A percentile compares a stretch with the other conserved stretches of the same genome.
Conservation (phyloP, 2,113 vertebrate genomes). For the Ibidorhyncha struthersii region DNA sequence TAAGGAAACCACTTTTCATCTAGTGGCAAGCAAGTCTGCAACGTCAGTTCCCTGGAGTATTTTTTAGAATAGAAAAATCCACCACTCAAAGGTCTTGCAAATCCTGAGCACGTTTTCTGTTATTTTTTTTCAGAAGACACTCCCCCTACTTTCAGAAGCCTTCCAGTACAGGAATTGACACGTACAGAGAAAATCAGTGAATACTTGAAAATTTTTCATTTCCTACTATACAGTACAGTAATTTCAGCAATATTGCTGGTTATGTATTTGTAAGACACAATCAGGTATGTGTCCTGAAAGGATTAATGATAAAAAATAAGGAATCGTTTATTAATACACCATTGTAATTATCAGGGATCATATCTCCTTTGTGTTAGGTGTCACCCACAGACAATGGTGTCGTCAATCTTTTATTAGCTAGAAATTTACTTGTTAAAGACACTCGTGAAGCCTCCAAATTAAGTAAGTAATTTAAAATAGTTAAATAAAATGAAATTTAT, state of each 20-base stretch:
- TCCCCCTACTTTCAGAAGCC: background rate
- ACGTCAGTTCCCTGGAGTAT: background rate
- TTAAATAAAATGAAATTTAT: background rate
- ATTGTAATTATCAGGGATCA: background rate
- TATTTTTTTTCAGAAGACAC: background rate
- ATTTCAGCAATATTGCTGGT: background rate
- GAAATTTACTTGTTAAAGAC: constrained; percentile 13
- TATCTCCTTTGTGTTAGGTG: background rate
- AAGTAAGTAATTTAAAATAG: background rate
- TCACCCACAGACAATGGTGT: background rate
- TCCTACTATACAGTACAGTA: background rate
- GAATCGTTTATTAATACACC: background rate
- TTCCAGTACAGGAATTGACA: background rate
- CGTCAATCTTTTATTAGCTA: background rate
- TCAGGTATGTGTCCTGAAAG: background rate
- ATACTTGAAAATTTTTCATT: background rate
- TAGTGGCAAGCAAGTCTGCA: background rate
- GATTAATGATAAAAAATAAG: background rate
- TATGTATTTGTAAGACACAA: background rate
- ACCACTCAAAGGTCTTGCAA: background rate
- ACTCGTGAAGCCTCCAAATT: background rate
- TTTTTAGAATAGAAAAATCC: background rate
- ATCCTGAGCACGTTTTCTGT: background rate
- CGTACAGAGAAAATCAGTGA: background rate
- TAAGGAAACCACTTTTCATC: background rate